Conservation (phyloP, 1,140 invertebrate species). For the Platorchestia sp. region DNA sequence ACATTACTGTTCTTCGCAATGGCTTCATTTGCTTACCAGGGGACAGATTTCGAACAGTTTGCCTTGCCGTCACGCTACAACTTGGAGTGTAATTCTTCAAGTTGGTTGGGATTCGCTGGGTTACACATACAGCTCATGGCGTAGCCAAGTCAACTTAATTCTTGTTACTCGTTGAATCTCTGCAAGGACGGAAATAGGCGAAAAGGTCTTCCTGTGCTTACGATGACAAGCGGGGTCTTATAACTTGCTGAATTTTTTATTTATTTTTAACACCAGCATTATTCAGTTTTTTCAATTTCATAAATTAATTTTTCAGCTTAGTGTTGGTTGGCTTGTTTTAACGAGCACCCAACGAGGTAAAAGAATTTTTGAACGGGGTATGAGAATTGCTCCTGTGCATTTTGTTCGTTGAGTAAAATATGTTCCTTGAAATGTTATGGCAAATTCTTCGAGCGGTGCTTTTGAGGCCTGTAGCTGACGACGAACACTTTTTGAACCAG, state of each 20-base stretch:
- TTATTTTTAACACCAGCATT: no score
- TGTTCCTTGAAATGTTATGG: background rate
- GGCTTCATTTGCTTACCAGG: background rate
- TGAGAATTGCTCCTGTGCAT: background rate
- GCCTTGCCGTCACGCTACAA: background rate
- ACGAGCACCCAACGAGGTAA: no score
- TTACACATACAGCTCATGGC: background rate
- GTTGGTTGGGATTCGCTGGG: no score
- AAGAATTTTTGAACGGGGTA: no score
- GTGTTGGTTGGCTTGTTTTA: no score
- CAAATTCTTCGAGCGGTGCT: background rate
- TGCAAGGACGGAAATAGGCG: no score
- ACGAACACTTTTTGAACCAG: background rate
- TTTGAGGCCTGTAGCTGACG: background rate
- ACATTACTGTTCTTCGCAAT: background rate
- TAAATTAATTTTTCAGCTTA: no score
- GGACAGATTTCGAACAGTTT: background rate
- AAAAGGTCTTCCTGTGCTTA: no score
- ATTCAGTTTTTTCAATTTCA: no score
- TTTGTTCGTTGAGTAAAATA: background rate
- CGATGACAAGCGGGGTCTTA: no score
- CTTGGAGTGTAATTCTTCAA: background rate
- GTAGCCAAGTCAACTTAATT: background rate
- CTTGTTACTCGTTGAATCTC: no score
- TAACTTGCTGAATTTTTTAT: no score